Conservation (phyloP, 2,797 vertebrate genomes). For the Scyliorhinus canicula region DNA sequence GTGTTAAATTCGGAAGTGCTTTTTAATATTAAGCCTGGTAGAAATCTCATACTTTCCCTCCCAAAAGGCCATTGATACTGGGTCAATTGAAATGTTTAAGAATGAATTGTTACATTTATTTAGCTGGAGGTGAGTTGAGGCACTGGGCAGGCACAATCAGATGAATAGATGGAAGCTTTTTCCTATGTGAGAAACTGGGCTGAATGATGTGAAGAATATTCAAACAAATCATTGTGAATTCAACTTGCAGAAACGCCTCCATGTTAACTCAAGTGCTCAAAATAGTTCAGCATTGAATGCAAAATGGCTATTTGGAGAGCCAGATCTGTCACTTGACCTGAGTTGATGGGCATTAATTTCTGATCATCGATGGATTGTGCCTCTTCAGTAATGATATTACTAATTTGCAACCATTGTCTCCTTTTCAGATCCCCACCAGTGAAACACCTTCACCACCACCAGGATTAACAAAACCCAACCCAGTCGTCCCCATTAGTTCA, state of each 20-base stretch:
- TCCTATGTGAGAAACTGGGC: neutral
- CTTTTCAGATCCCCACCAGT: conserved; percentile 73
- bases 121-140: neutral
- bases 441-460: conserved; percentile 94
- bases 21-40: neutral
- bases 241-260: neutral
- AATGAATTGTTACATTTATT: neutral
- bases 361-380: neutral
- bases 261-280: neutral
- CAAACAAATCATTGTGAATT: neutral
- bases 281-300: neutral
- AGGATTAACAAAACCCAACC: conserved; percentile 81
- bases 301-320: no score
- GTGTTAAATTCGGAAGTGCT: neutral
- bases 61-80: neutral
- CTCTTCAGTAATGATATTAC: neutral
- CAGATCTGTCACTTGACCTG: neutral
- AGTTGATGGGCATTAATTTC: no score
- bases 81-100: neutral
- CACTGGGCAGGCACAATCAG: neutral
- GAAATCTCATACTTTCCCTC: neutral
- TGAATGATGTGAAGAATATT: neutral
- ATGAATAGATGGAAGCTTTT: no score
- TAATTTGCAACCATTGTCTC: conserved; percentile 33
- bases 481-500: conserved; percentile 85